phyloP scores from a whole-genome alignment of 2,797 vertebrate genomes.

The Masticophis lateralis region DNA sequence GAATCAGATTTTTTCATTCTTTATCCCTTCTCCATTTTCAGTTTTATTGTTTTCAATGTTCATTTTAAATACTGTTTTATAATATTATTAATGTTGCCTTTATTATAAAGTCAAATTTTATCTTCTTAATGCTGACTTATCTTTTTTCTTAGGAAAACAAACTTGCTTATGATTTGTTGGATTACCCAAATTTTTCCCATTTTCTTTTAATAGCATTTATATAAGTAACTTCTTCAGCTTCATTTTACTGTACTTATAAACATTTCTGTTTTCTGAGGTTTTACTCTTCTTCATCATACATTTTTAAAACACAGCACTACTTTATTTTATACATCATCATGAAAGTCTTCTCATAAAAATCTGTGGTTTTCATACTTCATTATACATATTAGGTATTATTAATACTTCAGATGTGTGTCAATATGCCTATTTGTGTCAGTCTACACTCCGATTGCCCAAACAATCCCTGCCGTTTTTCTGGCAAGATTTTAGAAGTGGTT shows the following conservation, averaged over 20 bases:
- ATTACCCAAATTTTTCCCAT: not conserved
- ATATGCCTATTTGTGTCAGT: not conserved
- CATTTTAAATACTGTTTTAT: not conserved
- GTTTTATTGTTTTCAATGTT: not conserved
- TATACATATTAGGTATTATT: not conserved
- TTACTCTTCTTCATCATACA: not conserved
- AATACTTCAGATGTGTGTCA: not conserved
- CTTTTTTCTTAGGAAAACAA: not conserved
- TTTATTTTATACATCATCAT: not conserved
- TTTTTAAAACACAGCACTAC: not conserved
- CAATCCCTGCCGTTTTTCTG: not conserved
- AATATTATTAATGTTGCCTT: not conserved
- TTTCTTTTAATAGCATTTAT: not conserved
- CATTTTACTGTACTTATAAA: not conserved
- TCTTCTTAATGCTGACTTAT: not conserved
- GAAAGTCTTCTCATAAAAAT: not conserved
- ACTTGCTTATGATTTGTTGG: not conserved
- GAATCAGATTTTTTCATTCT: not conserved
- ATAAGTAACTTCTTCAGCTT: not conserved
- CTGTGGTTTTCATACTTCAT: not conserved
- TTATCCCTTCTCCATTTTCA: not conserved
- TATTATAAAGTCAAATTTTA: not conserved
- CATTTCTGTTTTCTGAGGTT: not conserved
- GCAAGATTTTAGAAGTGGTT: not conserved
- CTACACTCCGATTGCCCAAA: not conserved